Conservation (phyloP, 2,113 vertebrate genomes). For the Neodontobutis hainanensis region DNA sequence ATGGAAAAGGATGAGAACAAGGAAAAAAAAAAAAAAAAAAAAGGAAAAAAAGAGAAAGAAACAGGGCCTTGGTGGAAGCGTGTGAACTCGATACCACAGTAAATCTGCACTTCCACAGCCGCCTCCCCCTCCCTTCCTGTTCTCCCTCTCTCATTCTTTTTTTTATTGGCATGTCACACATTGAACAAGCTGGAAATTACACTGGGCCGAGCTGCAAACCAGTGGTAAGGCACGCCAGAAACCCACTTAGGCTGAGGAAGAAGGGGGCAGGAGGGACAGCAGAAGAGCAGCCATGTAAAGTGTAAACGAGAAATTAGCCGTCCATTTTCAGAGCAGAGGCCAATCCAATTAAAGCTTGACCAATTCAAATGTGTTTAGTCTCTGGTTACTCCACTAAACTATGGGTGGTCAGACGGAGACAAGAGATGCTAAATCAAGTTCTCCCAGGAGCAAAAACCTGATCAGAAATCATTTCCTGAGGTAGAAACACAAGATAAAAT, state of each 20-base stretch:
- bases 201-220: slow-evolving; percentile 67
- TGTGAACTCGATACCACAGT: slow-evolving; percentile 76
- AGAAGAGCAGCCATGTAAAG: slow-evolving; percentile 42
- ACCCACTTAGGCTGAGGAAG: slow-evolving; percentile 58
- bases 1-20: slow-evolving; percentile 42
- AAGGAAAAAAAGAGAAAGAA: slow-evolving; percentile 7
- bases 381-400: slow-evolving; percentile 48
- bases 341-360: slow-evolving; percentile 76
- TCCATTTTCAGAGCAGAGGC: slow-evolving; percentile 67
- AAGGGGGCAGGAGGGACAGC: slow-evolving; percentile 2
- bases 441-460: background rate
- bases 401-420: slow-evolving; percentile 39
- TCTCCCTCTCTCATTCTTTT: slow-evolving; percentile 56
- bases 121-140: slow-evolving; percentile 35
- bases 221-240: slow-evolving; percentile 62
- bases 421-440: slow-evolving; percentile 16
- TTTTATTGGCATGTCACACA: slow-evolving; percentile 79
- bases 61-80: slow-evolving; percentile 54
- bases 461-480: slow-evolving; percentile 6
- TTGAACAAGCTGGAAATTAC: slow-evolving; percentile 81
- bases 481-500: slow-evolving; percentile 4
- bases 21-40: background rate
- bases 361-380: slow-evolving; percentile 73
- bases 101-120: slow-evolving; percentile 73
- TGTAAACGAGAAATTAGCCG: slow-evolving; percentile 63